Evolutionary conservation across 2,888 invertebrate species (phyloP), one percentile per base, ranked within the genome.

Genomic region (Liopterus haemorrhoidalis): DNA sequence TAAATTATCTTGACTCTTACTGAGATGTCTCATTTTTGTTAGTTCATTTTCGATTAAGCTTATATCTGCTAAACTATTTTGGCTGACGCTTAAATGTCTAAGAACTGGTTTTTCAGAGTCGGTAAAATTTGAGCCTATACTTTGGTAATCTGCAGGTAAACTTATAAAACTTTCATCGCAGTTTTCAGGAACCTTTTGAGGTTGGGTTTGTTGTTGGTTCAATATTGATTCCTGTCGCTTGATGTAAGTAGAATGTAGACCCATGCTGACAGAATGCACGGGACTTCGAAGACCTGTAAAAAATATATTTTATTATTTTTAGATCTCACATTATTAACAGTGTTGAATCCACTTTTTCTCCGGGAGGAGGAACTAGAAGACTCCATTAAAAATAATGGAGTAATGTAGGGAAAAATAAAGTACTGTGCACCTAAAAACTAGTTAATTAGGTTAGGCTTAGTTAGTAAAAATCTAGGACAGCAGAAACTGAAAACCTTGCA

Each of bases 1-100:
- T 25, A 66, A 49, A 24, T 64, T 63, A 38, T 65, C 67, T 42
- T 68, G 66, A 50, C 67, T 67, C 38, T 65, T 64, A 21, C 65
- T 65, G 16, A 66, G 51, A 20, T 55, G 53, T 49, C 59, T 61
- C 9, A 36, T 40, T 41, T 41, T 46, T 18, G 25, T 18, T 8
- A 39, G 28, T 31, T 49, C 46, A 8, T 37, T 41, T 11, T 46
- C 49, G 2, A 46, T 41, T 1, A 40, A 39, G 14, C 49, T 36
- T 16, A 49, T 45, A 14, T 50, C 45, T 5, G 18, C 33, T 25
- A 45, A 18, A n/a, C 45, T 45, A 8, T 38, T 38, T 39, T 45
- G 45, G 20, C 45, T 45, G 6, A 37, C 22, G 11, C 46, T 48
- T 5, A 48, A 43, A 6, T 28, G 30, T 28, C 19, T 11, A 14